Conservation (phyloP, 1,140 invertebrate species). For the Chironomus tepperi region DNA sequence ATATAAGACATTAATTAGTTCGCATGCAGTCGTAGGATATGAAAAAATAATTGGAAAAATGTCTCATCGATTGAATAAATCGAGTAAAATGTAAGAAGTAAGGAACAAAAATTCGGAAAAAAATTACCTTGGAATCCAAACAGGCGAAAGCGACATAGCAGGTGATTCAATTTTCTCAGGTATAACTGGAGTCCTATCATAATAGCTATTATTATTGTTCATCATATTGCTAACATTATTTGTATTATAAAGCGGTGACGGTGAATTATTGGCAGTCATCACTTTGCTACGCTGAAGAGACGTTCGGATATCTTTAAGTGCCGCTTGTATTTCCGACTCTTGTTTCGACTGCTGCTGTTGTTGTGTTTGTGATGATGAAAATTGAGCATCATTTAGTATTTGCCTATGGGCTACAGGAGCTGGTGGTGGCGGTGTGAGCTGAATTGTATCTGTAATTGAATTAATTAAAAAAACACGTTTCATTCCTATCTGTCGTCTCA, state of each 20-base stretch:
- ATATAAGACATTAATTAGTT: no score
- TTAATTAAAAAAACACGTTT: constrained; percentile 4
- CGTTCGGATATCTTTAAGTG: constrained; percentile 72
- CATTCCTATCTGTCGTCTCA: no score
- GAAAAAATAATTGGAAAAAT: no score
- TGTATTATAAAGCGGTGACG: constrained; percentile 43
- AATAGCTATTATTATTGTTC: constrained; percentile 16
- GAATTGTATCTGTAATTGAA: constrained; percentile 7
- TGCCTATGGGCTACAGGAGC: constrained; percentile 45
- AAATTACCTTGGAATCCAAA: constrained; percentile 33
- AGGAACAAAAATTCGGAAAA: neutral
- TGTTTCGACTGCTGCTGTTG: constrained; percentile 24
- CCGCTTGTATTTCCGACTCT: constrained; percentile 50
- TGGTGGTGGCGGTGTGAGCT: constrained; percentile 48
- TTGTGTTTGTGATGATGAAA: constrained; percentile 28
- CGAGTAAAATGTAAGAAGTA: neutral
- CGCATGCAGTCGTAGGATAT: no score
- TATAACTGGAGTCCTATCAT: constrained; percentile 29
- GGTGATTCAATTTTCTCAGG: constrained; percentile 32
- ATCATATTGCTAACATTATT: constrained; percentile 28
- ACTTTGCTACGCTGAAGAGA: constrained; percentile 61
- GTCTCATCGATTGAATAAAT: neutral
- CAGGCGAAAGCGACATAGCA: constrained; percentile 35
- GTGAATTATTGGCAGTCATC: constrained; percentile 30
- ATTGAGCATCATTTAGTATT: constrained; percentile 26